phyloP scores from a whole-genome alignment of 2,113 vertebrate genomes.

The Strix uralensis region DNA sequence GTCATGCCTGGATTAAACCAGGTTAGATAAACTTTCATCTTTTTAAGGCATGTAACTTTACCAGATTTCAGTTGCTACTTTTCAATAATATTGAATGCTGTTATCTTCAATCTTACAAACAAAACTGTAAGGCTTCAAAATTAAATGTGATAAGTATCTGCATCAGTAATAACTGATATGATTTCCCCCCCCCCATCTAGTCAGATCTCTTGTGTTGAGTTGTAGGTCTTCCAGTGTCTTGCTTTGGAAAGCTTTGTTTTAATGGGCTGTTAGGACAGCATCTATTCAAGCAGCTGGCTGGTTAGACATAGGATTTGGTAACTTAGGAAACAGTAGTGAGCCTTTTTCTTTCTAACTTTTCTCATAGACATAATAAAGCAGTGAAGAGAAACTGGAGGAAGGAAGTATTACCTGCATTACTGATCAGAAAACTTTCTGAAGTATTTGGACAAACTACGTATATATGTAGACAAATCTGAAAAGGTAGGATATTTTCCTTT shows the following conservation, averaged over 20 bases:
- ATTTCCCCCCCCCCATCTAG: background rate
- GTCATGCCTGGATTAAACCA: background rate
- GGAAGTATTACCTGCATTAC: background rate
- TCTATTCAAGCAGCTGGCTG: constrained; percentile 68
- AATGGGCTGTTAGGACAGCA: constrained; percentile 24
- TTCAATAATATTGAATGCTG: background rate
- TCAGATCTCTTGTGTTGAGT: background rate
- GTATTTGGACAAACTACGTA: background rate
- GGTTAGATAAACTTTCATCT: background rate
- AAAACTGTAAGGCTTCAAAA: background rate
- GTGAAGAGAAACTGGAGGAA: background rate
- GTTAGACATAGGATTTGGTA: constrained; percentile 50
- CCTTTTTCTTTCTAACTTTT: background rate
- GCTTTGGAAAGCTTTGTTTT: background rate
- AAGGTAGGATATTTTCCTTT: background rate
- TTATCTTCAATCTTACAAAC: background rate
- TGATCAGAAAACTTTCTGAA: background rate
- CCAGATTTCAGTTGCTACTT: background rate
- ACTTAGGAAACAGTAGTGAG: constrained; percentile 65
- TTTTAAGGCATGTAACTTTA: background rate
- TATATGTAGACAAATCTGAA: background rate
- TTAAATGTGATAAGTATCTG: background rate
- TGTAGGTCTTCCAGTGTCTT: background rate
- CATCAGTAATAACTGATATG: background rate
- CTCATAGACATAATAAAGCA: background rate